A percentile compares a stretch with the other conserved stretches of the same genome.
Evolutionary conservation across 2,797 vertebrate species (phyloP).

Genomic region (Clarias fuscus): DNA sequence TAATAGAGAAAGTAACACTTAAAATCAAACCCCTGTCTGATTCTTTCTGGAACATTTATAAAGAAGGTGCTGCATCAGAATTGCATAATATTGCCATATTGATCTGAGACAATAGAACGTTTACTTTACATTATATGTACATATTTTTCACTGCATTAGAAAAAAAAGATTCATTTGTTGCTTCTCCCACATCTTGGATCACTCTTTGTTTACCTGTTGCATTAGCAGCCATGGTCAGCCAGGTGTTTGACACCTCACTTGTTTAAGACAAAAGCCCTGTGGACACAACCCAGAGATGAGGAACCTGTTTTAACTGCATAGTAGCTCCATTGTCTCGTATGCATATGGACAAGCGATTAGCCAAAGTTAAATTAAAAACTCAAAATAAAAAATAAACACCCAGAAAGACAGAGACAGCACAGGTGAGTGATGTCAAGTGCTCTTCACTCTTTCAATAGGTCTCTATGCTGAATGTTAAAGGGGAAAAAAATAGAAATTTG

Average conservation of each 20-base stretch:
- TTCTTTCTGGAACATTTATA: conserved; percentile 79
- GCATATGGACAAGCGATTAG: conserved; percentile 72
- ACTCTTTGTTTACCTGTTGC: conserved; percentile 74
- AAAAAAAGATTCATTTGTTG: conserved; percentile 62
- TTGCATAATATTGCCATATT: conserved; percentile 74
- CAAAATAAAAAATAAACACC: conserved; percentile 69
- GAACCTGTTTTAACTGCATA: conserved; percentile 81
- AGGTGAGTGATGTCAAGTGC: conserved; percentile 76
- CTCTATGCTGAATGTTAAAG: conserved; percentile 72
- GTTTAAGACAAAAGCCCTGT: conserved; percentile 74
- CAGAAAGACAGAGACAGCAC: conserved; percentile 75
- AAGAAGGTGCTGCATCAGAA: conserved; percentile 73
- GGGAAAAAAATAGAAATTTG: conserved; percentile 68
- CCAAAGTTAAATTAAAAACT: conserved; percentile 68
- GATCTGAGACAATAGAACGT: conserved; percentile 69
- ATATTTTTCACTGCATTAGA: conserved; percentile 77
- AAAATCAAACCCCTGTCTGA: conserved; percentile 76
- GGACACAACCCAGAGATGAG: conserved; percentile 70
- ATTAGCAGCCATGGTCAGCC: conserved; percentile 67
- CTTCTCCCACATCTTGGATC: conserved; percentile 65
- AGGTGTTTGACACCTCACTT: conserved; percentile 73
- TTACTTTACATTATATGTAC: conserved; percentile 81
- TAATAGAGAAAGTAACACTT: conserved; percentile 79
- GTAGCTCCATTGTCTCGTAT: conserved; percentile 73
- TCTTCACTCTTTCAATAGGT: conserved; percentile 73